These are phyloP conservation scores for Parascotia fuliginaria DNA, from an alignment of 2,888 invertebrate genomes.

Conservation along the genomic window DNA sequence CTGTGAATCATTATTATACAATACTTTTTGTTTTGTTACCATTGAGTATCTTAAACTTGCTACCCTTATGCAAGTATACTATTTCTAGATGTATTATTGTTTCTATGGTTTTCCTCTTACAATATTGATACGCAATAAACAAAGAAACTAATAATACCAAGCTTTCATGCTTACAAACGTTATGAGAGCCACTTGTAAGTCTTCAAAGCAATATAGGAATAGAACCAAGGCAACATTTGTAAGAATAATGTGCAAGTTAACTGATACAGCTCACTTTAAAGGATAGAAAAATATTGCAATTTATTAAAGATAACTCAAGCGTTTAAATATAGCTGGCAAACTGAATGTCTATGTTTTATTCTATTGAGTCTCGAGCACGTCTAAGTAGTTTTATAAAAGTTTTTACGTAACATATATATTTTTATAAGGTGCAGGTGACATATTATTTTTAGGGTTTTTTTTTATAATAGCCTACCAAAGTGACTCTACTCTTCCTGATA, in stretches of 20 bases:
- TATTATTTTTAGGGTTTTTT: too few relatives aligned
- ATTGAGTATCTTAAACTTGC: too few relatives aligned
- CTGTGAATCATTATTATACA: too few relatives aligned
- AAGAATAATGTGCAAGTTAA: constrained; percentile 58
- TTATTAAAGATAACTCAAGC: constrained; percentile 68
- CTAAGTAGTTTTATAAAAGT: too few relatives aligned
- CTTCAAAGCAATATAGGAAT: constrained; percentile 52
- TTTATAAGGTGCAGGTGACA: too few relatives aligned
- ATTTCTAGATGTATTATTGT: not conserved
- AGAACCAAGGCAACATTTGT: constrained; percentile 58
- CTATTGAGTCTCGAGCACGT: too few relatives aligned
- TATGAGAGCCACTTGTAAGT: constrained; percentile 44
- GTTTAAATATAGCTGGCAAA: constrained; percentile 39
- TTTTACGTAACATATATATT: too few relatives aligned
- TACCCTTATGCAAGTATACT: not conserved
- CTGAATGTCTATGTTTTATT: constrained; percentile 37
- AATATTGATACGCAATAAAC: constrained; percentile 36
- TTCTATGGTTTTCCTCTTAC: constrained; percentile 7
- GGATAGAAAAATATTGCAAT: constrained; percentile 64
- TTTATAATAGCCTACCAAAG: too few relatives aligned
- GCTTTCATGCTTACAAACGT: constrained; percentile 37
- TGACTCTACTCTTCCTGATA: too few relatives aligned
- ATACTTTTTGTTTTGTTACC: too few relatives aligned
- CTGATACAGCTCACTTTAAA: constrained; percentile 53
- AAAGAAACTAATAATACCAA: constrained; percentile 38